These are phyloP conservation scores for Spodoptera frugiperda DNA, from an alignment of 1,140 invertebrate species.

Conservation along the genomic window DNA sequence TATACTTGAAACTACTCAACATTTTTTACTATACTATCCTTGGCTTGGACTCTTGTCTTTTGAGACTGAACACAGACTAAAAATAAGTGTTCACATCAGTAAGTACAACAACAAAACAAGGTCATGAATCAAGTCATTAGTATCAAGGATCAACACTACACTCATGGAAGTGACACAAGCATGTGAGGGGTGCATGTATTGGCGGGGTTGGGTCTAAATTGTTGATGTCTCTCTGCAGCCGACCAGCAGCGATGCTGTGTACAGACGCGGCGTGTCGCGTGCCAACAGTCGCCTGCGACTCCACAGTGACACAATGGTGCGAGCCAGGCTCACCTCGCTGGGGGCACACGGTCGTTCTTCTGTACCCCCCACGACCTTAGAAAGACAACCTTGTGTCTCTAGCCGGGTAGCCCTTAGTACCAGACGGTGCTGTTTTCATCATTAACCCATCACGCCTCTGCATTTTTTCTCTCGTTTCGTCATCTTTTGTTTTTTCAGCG, in stretches of 20 bases:
- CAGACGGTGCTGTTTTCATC: conserved; percentile 16
- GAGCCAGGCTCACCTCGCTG: conserved; percentile 16
- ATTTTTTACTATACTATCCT: too few species aligned
- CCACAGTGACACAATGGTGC: conserved; percentile 70
- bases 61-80: too few species aligned
- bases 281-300: conserved; percentile 59
- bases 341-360: conserved; percentile 25
- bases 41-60: too few species aligned
- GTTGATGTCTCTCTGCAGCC: conserved; percentile 52
- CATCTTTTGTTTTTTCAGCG: not conserved
- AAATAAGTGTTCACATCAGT: too few species aligned
- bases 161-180: not conserved
- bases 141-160: not conserved
- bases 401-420: conserved; percentile 29
- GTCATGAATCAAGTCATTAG: too few species aligned
- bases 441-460: conserved; percentile 9
- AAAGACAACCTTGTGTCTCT: conserved; percentile 46
- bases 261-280: conserved; percentile 51
- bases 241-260: conserved; percentile 42
- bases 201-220: conserved; percentile 58
- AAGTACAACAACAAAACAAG: too few species aligned
- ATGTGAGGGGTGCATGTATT: conserved; percentile 40
- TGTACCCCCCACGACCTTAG: not conserved
- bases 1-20: too few species aligned
- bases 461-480: conserved; percentile 16